Evolutionary conservation across 2,113 vertebrate genomes (phyloP).

Genomic region (Dicentrarchus labrax): DNA sequence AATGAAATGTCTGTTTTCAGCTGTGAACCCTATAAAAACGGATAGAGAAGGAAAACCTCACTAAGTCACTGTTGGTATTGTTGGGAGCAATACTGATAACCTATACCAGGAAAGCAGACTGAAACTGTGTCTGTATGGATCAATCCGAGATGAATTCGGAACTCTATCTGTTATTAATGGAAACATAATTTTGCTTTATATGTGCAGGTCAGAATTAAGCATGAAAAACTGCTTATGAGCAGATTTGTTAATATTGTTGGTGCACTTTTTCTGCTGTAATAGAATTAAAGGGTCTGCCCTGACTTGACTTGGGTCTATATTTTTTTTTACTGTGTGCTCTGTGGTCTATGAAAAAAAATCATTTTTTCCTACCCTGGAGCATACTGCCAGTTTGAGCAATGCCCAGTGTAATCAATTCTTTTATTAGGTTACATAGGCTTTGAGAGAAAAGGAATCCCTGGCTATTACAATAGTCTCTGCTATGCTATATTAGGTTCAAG

Average conservation of each 20-base stretch:
- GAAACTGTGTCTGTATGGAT: neutral
- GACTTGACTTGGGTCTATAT: constrained; percentile 8
- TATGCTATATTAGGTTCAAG: constrained; percentile 42
- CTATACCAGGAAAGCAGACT: constrained; percentile 10
- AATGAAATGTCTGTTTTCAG: neutral
- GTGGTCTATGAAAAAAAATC: constrained; percentile 35
- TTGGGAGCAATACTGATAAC: neutral
- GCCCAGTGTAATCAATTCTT: constrained; percentile 61
- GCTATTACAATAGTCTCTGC: constrained; percentile 36
- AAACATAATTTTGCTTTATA: neutral
- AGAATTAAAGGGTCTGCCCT: constrained; percentile 32
- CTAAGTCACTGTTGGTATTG: neutral
- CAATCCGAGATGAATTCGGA: neutral
- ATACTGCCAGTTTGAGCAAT: constrained; percentile 29
- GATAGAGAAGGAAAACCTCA: neutral
- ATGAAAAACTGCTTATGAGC: neutral
- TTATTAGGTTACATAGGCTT: constrained; percentile 63
- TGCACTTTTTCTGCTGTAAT: constrained; percentile 20
- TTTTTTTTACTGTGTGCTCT: constrained; percentile 4
- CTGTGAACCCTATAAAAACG: no score
- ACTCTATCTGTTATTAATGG: neutral
- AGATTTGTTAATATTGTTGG: constrained; percentile 14
- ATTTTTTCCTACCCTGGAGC: constrained; percentile 47
- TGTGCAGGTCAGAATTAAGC: neutral
- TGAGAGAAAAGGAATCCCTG: constrained; percentile 50